Evolutionary conservation across 2,888 invertebrate species (phyloP).

Genomic region (Pheosia gnoma): DNA sequence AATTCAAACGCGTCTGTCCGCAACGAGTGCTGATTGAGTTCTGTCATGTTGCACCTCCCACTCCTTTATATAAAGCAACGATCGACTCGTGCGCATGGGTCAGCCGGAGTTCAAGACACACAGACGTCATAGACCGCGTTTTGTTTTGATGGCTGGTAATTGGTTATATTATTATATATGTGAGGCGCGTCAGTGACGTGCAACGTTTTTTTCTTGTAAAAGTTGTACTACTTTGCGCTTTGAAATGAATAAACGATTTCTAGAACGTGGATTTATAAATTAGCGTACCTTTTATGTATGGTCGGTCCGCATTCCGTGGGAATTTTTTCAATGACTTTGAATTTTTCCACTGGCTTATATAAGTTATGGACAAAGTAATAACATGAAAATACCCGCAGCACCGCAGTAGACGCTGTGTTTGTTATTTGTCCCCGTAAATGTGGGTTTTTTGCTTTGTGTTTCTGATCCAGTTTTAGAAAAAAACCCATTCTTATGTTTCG

Average conservation of each 20-base stretch:
- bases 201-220: conserved; percentile 24
- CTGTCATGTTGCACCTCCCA: conserved; percentile 42
- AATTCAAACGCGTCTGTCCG: conserved; percentile 50
- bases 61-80: conserved; percentile 56
- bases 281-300: not conserved
- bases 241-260: conserved; percentile 9
- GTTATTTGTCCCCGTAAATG: not conserved
- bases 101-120: conserved; percentile 49
- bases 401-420: not conserved
- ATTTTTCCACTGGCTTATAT: conserved; percentile 1
- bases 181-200: conserved; percentile 27
- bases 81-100: conserved; percentile 55
- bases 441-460: not conserved
- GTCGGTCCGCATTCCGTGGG: not conserved
- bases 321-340: not conserved
- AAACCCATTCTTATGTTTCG: no score
- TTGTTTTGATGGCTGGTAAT: conserved; percentile 44
- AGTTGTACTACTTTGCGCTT: conserved; percentile 14
- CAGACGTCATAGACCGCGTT: conserved; percentile 50
- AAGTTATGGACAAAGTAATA: not conserved
- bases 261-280: conserved; percentile 11
- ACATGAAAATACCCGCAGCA: not conserved
- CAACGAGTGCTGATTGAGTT: conserved; percentile 41
- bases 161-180: conserved; percentile 22
- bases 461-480: not conserved